These are phyloP conservation scores for Dascillus cervinus DNA, from an alignment of 2,888 invertebrate species.

Conservation along the genomic window DNA sequence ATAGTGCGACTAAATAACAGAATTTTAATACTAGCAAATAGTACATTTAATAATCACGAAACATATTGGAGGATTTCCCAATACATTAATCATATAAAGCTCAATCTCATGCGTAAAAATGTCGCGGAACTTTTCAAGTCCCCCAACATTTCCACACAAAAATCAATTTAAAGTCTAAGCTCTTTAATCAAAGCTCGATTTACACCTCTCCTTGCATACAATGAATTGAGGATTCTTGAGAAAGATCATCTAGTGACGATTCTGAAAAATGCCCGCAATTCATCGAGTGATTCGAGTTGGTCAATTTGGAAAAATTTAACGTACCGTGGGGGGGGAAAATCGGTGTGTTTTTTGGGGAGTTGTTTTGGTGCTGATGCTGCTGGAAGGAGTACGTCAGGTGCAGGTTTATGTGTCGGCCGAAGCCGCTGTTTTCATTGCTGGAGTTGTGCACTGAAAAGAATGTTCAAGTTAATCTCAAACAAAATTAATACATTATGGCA, in stretches of 20 bases:
- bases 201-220: slow-evolving; percentile 78
- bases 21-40: slow-evolving; percentile 25
- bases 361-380: slow-evolving; percentile 60
- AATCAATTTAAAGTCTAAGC: too few relatives aligned
- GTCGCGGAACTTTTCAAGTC: too few relatives aligned
- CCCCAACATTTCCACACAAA: too few relatives aligned
- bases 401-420: slow-evolving; percentile 79
- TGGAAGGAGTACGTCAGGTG: slow-evolving; percentile 84
- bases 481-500: background rate
- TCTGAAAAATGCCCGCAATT: slow-evolving; percentile 49
- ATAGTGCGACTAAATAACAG: slow-evolving; percentile 36
- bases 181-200: too few relatives aligned
- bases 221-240: slow-evolving; percentile 74
- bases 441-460: slow-evolving; percentile 55
- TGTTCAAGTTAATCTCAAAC: slow-evolving; percentile 23
- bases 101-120: slow-evolving; percentile 5
- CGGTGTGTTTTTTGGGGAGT: too few relatives aligned
- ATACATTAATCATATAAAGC: slow-evolving; percentile 14
- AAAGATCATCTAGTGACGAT: slow-evolving; percentile 77
- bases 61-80: slow-evolving; percentile 26
- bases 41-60: slow-evolving; percentile 36
- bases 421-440: slow-evolving; percentile 64
- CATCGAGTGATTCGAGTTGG: background rate
- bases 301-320: slow-evolving; percentile 5
- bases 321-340: slow-evolving; percentile 30